Conservation (phyloP, 1,140 invertebrate genomes). For the Adelges cooleyi region DNA sequence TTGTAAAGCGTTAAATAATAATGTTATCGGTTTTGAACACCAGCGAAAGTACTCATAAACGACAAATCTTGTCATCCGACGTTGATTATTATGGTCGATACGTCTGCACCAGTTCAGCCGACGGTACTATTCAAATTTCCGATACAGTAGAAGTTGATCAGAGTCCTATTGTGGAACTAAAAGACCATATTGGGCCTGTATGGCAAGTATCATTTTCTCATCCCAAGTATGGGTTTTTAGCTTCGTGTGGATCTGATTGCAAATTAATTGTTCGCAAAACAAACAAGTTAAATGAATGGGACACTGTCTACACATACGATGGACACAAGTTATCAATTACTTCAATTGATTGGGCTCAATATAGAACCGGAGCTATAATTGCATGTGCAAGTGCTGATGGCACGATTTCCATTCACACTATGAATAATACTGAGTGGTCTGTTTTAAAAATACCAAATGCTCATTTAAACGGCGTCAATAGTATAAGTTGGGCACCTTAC, state of each 20-base stretch:
- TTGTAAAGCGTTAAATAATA: no score
- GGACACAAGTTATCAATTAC: constrained; percentile 93
- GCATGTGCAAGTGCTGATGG: constrained; percentile 97
- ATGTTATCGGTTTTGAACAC: constrained; percentile 87
- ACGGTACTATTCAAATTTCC: constrained; percentile 94
- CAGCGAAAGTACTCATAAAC: constrained; percentile 93
- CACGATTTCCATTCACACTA: constrained; percentile 76
- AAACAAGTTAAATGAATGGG: constrained; percentile 63
- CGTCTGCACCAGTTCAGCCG: constrained; percentile 95
- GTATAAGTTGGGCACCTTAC: constrained; percentile 90
- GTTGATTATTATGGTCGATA: constrained; percentile 96
- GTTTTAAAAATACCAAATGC: constrained; percentile 60
- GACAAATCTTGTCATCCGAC: constrained; percentile 98
- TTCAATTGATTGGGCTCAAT: constrained; percentile 90
- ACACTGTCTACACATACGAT: constrained; percentile 87
- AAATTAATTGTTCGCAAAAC: constrained; percentile 97
- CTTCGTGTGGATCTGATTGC: constrained; percentile 92
- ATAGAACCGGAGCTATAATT: constrained; percentile 84
- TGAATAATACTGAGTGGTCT: constrained; percentile 62
- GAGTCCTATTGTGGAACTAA: constrained; percentile 69
- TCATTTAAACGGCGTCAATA: constrained; percentile 88
- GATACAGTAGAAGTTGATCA: constrained; percentile 85
- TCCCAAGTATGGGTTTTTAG: constrained; percentile 86
- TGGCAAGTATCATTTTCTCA: constrained; percentile 99
- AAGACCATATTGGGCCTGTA: constrained; percentile 91